Evolutionary conservation across 2,797 vertebrate species (phyloP), one percentile per base, ranked within the genome.

Genomic region (Fundulus diaphanus): DNA sequence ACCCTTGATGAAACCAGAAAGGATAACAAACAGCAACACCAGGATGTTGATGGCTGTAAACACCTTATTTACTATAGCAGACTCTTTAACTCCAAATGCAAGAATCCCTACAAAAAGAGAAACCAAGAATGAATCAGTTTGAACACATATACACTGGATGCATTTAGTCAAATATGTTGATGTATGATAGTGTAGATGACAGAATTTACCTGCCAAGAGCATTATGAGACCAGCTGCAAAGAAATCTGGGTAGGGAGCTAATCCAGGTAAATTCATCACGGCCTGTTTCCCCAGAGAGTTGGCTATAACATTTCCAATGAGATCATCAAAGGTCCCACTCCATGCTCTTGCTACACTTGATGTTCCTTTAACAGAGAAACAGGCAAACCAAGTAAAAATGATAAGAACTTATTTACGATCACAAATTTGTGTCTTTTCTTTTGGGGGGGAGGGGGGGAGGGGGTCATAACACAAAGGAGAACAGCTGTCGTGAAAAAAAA

Each of bases 281-380:
- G 88, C 82, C 0, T 94, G 75, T 78, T 89, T 81, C 1, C 89
- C 87, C 69, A 96, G 86, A 85, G 93, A 94, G 46, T 18, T 88
- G 51, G 85, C 91, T 27, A 97, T 95, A 73, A 85, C 86, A 68
- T 95, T 95, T 82, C 94, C 94, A 0, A 97, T 91, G 57, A 97
- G 92, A 68, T 97, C 95, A 91, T 97, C 96, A 35, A 97, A 97
- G 0, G 96, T 96, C 40, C 95, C 94, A 0, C 96, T 97, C 97
- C 97, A 98, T 0, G 96, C 97, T 76, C 94, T 91, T 75, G 96
- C 96, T 3, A 98, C 95, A 0, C 97, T 97, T 22, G 97, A 96
- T 0, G 97, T 96, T 18, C 97, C 97, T 97, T 86, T 52, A 78
- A 68, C 72, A 46, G 49, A 54, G 1, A 68, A 27, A 66, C 16